A percentile compares a stretch with the other conserved stretches of the same genome.
phyloP scores from a whole-genome alignment of 2,113 vertebrate genomes.

The Erythrolamprus reginae region DNA sequence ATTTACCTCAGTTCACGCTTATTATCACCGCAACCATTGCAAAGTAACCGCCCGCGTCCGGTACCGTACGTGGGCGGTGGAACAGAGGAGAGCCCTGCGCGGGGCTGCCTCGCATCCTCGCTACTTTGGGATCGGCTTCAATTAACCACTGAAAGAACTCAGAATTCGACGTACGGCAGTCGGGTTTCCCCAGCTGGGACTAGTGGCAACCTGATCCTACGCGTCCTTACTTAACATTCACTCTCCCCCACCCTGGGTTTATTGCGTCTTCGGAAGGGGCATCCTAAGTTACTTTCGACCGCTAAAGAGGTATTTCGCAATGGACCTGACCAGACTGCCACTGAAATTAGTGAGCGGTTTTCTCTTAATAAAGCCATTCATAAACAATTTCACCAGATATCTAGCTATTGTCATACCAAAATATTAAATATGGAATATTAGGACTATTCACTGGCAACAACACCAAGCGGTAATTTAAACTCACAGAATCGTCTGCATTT shows the following conservation, averaged over 20 bases:
- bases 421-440: not conserved
- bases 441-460: not conserved
- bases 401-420: not conserved
- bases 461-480: not conserved
- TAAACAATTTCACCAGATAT: not conserved
- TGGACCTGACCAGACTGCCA: slow-evolving; percentile 3
- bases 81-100: not conserved
- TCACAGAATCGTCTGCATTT: not conserved
- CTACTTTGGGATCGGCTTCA: not conserved
- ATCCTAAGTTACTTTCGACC: not conserved
- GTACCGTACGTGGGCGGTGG: not conserved
- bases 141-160: not conserved
- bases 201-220: not conserved
- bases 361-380: not conserved
- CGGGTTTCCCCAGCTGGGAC: not conserved
- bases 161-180: not conserved
- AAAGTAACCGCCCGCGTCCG: not conserved
- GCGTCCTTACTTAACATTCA: not conserved
- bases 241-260: not conserved
- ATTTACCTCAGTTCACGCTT: not conserved
- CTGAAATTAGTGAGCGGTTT: not conserved
- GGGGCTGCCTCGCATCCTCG: not conserved
- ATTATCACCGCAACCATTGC: not conserved
- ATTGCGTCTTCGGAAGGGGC: not conserved
- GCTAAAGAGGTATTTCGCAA: not conserved